Evolutionary conservation across 2,113 vertebrate species (phyloP), one percentile per base, ranked within the genome.

Genomic region (Nibea coibor): DNA sequence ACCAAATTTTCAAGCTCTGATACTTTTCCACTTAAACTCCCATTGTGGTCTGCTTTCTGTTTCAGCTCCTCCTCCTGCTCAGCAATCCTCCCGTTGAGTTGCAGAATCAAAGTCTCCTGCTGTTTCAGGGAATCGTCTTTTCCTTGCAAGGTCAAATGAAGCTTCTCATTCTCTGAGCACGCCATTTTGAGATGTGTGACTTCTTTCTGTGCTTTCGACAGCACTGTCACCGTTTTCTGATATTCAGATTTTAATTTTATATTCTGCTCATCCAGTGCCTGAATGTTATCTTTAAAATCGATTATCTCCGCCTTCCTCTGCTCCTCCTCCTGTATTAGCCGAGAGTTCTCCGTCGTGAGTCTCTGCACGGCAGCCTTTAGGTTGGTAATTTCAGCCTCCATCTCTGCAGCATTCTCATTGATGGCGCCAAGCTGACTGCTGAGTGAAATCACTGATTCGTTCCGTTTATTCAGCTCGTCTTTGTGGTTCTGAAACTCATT

Each of bases 41-140:
- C 24, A 9, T 47, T 94, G 63, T 95, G 91, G 4, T 95, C 87
- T 22, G 81, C 26, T 75, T 94, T 95, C 65, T 91, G 92, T 72
- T 93, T 93, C 72, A 97, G 84, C 78, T 79, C 87, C 57, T 75
- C 54, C 20, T 96, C 94, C 81, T 95, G 96, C 74, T 96, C 85
- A 45, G 72, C 5, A 9, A 96, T 20, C 58, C 71, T 78, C 6
- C 62, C 5, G 67, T 68, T 92, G 47, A 97, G 88, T 64, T 96
- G 91, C 69, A 93, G 94, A 82, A 96, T 87, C 72, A 94, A 77
- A 43, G 54, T 47, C 31, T 95, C 93, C 75, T 95, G 95, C 65
- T 93, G 91, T 67, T 70, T 93, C 79, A 96, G 83, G 5, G 89
- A 81, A 0, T 83, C 74, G 0, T 94, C 93, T 86, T 93, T 96